Evolutionary conservation across 2,797 vertebrate genomes (phyloP).

Genomic region (Pseudomugil gertrudae): DNA sequence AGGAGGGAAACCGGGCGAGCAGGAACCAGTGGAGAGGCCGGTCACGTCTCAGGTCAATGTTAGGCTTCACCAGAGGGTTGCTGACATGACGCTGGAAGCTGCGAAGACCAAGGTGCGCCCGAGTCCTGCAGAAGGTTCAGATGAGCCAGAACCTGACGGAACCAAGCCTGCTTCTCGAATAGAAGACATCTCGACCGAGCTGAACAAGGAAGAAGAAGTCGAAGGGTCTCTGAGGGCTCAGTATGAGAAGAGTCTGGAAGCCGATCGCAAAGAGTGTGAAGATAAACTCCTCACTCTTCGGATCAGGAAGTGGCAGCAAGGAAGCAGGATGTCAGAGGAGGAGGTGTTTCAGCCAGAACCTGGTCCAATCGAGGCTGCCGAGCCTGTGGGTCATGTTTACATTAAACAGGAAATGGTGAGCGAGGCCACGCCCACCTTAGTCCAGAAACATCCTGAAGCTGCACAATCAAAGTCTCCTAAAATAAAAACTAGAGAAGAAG

Average conservation of each 20-base stretch:
- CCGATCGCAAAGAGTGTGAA: slow-evolving; percentile 70
- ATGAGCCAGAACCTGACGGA: slow-evolving; percentile 31
- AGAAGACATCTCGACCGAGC: slow-evolving; percentile 25
- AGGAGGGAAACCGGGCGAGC: slow-evolving; percentile 9
- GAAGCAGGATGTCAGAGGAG: slow-evolving; percentile 60
- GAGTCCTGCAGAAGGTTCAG: slow-evolving; percentile 37
- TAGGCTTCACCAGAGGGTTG: slow-evolving; percentile 22
- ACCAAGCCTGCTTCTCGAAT: slow-evolving; percentile 25
- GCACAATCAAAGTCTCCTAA: slow-evolving; percentile 24
- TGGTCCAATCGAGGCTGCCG: slow-evolving; percentile 39
- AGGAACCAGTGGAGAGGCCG: not conserved
- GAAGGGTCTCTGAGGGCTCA: slow-evolving; percentile 62
- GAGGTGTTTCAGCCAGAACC: slow-evolving; percentile 56
- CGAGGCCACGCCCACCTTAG: slow-evolving; percentile 21
- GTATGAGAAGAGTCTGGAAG: slow-evolving; percentile 73
- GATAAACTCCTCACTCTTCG: slow-evolving; percentile 72
- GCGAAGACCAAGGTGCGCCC: slow-evolving; percentile 46
- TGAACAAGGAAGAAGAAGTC: slow-evolving; percentile 30
- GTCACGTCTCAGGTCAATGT: not conserved
- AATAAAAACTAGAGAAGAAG: slow-evolving; percentile 16
- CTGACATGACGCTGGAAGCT: slow-evolving; percentile 31
- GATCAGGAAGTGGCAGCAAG: slow-evolving; percentile 77
- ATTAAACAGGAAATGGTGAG: slow-evolving; percentile 22
- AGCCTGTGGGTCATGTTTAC: slow-evolving; percentile 31
- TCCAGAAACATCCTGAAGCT: slow-evolving; percentile 44